phyloP scores from a whole-genome alignment of 1,140 invertebrate genomes.

The Zeugodacus cucurbitae region DNA sequence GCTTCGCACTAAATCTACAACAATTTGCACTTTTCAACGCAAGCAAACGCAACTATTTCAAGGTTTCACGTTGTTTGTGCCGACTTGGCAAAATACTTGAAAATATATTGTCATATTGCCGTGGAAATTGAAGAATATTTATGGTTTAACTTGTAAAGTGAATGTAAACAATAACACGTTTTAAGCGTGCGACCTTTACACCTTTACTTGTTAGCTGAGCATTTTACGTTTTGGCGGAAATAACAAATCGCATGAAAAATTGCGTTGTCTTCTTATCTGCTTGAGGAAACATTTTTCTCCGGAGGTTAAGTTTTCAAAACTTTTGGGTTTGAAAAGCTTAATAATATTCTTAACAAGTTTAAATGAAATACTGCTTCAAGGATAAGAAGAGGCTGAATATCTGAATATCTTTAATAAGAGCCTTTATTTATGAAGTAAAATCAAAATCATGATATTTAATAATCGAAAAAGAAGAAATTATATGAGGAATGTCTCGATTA shows the following conservation, averaged over 20 bases:
- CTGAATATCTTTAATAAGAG: no score
- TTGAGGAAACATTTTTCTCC: no score
- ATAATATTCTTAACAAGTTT: no score
- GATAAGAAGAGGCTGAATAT: no score
- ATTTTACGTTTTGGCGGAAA: neutral
- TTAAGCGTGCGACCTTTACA: constrained; percentile 17
- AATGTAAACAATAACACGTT: constrained; percentile 22
- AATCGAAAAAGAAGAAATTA: no score
- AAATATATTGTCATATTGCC: neutral
- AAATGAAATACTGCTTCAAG: no score
- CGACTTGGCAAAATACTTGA: constrained; percentile 12
- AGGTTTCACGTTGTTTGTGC: neutral
- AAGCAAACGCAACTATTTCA: constrained; percentile 9
- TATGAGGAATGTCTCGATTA: no score
- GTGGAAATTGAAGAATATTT: constrained; percentile 5
- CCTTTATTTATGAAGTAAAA: no score
- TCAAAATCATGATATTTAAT: no score
- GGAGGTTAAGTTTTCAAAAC: no score
- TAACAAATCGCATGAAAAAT: neutral
- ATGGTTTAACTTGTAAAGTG: constrained; percentile 23
- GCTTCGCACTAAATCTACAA: neutral
- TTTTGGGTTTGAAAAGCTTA: no score
- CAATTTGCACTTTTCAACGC: neutral
- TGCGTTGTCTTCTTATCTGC: neutral
- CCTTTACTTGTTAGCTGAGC: neutral